Evolutionary conservation across 2,888 invertebrate species (phyloP).

Genomic region (Dexiosoma caninum): DNA sequence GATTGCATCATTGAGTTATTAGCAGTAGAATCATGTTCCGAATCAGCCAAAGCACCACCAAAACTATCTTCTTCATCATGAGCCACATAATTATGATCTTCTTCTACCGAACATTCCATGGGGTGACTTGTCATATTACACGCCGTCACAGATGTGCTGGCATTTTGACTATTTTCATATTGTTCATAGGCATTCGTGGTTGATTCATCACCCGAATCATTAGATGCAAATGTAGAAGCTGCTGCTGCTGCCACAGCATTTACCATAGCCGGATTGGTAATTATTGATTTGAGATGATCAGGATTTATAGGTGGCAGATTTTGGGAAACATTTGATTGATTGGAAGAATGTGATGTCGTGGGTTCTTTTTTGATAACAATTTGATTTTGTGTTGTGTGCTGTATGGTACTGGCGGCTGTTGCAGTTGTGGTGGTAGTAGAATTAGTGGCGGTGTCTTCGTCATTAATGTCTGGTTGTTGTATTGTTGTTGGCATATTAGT

Average conservation of each 20-base stretch:
- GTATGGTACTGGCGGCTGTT: constrained; percentile 63
- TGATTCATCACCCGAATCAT: constrained; percentile 73
- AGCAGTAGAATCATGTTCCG: constrained; percentile 70
- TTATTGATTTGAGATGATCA: constrained; percentile 53
- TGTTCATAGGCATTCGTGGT: constrained; percentile 73
- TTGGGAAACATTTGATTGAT: constrained; percentile 50
- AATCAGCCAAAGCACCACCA: constrained; percentile 67
- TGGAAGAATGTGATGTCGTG: constrained; percentile 42
- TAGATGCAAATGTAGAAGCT: constrained; percentile 67
- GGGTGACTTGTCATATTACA: constrained; percentile 45
- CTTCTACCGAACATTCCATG: constrained; percentile 71
- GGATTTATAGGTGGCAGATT: constrained; percentile 55
- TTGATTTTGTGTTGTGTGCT: constrained; percentile 48
- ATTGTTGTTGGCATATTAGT: constrained; percentile 35
- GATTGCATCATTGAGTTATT: constrained; percentile 65
- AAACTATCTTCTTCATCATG: constrained; percentile 74
- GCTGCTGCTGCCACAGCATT: constrained; percentile 36
- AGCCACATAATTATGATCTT: constrained; percentile 74
- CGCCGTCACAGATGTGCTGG: constrained; percentile 62
- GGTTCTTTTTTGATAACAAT: constrained; percentile 60
- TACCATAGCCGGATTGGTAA: constrained; percentile 30
- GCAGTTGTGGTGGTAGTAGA: constrained; percentile 71
- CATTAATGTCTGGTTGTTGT: constrained; percentile 66
- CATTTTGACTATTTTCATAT: constrained; percentile 67
- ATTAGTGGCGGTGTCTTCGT: constrained; percentile 71